These are phyloP conservation scores for Pristionchus pacificus DNA, from an alignment of 1,140 invertebrate genomes.

Conservation along the genomic window DNA sequence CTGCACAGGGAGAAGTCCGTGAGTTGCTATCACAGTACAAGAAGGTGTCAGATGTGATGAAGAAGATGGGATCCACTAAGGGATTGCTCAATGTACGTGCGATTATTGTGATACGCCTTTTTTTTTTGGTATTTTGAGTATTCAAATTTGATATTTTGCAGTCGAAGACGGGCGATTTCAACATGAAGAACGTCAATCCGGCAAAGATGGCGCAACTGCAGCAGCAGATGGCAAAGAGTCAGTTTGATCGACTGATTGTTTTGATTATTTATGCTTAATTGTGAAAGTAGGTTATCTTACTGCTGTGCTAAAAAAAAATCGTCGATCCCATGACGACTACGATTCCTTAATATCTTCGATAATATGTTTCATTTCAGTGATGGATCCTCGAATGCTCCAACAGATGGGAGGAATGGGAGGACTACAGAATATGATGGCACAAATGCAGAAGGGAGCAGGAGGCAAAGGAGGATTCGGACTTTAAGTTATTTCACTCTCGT, in stretches of 20 bases:
- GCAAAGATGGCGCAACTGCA: constrained; percentile 96
- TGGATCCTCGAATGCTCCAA: constrained; percentile 93
- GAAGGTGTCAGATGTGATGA: constrained; percentile 97
- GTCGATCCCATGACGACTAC: too few relatives aligned
- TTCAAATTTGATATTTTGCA: constrained; percentile 38
- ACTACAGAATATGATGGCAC: constrained; percentile 94
- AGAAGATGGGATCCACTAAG: constrained; percentile 99
- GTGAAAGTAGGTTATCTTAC: neutral
- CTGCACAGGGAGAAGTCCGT: constrained; percentile 90
- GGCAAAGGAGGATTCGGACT: too few relatives aligned
- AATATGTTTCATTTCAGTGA: constrained; percentile 74
- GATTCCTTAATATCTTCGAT: too few relatives aligned
- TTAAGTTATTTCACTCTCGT: too few relatives aligned
- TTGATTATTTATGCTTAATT: too few relatives aligned
- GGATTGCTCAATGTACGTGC: constrained; percentile 79
- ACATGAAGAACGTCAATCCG: constrained; percentile 91
- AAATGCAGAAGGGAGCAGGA: constrained; percentile 58
- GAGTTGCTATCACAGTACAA: constrained; percentile 95
- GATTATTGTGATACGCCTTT: too few relatives aligned
- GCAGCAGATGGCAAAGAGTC: constrained; percentile 93
- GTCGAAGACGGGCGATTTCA: constrained; percentile 79
- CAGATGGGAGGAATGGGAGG: constrained; percentile 91
- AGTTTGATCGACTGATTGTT: neutral
- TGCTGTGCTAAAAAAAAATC: too few relatives aligned
- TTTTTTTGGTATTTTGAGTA: too few relatives aligned